phyloP scores from a whole-genome alignment of 2,888 invertebrate genomes.

The Ypsolopha sequella region DNA sequence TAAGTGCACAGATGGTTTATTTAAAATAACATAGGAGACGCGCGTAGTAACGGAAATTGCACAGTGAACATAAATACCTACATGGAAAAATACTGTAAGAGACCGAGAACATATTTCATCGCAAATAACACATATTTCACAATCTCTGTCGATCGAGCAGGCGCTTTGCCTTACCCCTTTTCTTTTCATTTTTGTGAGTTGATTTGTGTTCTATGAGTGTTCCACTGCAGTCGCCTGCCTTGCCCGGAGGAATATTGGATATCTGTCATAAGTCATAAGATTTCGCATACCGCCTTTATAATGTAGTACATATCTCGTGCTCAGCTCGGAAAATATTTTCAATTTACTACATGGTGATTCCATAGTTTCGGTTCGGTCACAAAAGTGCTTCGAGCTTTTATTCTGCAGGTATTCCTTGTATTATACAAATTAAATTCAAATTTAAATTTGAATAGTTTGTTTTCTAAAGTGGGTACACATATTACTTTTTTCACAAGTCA shows the following conservation, averaged over 20 bases:
- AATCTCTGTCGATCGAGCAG: constrained; percentile 52
- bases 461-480: no score
- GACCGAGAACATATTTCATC: constrained; percentile 39
- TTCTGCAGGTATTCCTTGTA: no score
- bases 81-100: not conserved
- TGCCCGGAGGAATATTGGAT: constrained; percentile 51
- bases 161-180: constrained; percentile 50
- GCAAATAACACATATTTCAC: constrained; percentile 55
- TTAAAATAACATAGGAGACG: no score
- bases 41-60: no score
- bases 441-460: no score
- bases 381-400: no score
- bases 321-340: constrained; percentile 18
- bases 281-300: constrained; percentile 43
- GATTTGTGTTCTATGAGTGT: constrained; percentile 57
- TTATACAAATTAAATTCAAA: no score
- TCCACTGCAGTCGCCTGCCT: constrained; percentile 33
- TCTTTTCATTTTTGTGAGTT: constrained; percentile 37
- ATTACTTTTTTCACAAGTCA: no score
- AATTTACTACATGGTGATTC: constrained; percentile 14
- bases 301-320: constrained; percentile 30
- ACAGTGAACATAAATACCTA: no score
- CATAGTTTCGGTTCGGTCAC: no score
- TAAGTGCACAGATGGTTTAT: no score
- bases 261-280: constrained; percentile 56